Evolutionary conservation across 2,888 invertebrate genomes (phyloP).

Genomic region (Tinea semifulvella): DNA sequence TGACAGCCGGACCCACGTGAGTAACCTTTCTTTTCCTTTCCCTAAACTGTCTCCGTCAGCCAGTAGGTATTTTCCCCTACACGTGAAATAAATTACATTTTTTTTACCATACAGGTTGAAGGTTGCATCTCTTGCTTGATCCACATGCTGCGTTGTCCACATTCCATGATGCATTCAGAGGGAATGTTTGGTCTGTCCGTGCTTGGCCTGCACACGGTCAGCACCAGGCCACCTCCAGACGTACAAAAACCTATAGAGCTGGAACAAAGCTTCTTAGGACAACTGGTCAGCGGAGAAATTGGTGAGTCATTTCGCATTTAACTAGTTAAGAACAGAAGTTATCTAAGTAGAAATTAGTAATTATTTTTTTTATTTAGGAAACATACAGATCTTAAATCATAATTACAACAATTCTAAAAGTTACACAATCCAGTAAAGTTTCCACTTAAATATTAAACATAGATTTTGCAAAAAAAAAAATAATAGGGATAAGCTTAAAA

Average conservation of each 20-base stretch:
- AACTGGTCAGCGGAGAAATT: slow-evolving; percentile 58
- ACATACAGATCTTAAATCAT: no score
- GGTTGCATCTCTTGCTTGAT: slow-evolving; percentile 80
- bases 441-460: no score
- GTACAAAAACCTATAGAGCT: slow-evolving; percentile 23
- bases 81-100: not conserved
- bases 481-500: no score
- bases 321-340: no score
- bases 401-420: no score
- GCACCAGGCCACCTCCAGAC: slow-evolving; percentile 21
- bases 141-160: slow-evolving; percentile 84
- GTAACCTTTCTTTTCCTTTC: no score
- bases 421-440: no score
- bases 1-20: no score
- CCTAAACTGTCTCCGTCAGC: not conserved
- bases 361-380: no score
- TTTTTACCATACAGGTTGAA: slow-evolving; percentile 51
- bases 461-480: no score
- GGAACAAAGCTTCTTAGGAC: slow-evolving; percentile 35
- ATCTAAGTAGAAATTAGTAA: no score
- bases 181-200: slow-evolving; percentile 78
- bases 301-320: no score
- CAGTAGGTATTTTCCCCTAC: not conserved
- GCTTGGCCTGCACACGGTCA: slow-evolving; percentile 47
- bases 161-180: slow-evolving; percentile 89